Evolutionary conservation across 2,113 vertebrate genomes (phyloP).

Genomic region (Leucopsar rothschildi): DNA sequence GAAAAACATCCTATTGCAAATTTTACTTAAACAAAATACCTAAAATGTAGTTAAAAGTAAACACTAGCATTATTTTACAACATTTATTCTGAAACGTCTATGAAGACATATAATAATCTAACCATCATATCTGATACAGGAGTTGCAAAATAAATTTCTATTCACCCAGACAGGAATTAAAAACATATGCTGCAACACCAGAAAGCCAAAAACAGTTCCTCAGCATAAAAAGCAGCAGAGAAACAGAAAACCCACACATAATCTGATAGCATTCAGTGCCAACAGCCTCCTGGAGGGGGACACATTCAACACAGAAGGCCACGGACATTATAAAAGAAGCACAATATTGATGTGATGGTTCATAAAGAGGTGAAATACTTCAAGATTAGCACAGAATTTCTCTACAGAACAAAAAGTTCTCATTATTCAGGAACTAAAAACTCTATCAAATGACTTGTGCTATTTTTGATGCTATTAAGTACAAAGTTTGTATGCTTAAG

Average conservation of each 20-base stretch:
- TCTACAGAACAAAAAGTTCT: neutral
- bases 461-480: neutral
- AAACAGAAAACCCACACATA: neutral
- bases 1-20: neutral
- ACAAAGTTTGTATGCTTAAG: neutral
- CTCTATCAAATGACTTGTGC: neutral
- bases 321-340: neutral
- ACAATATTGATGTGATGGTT: neutral
- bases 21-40: neutral
- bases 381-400: neutral
- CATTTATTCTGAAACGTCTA: neutral
- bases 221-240: neutral
- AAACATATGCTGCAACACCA: neutral
- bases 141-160: neutral
- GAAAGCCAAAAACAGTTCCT: neutral
- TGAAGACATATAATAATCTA: neutral
- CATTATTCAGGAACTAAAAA: neutral
- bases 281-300: neutral
- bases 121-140: neutral
- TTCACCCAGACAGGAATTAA: neutral
- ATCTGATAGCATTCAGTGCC: neutral
- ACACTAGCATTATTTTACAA: neutral
- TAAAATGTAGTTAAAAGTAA: neutral
- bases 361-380: neutral
- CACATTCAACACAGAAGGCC: neutral